phyloP scores from a whole-genome alignment of 1,140 invertebrate genomes.

The Eubasilissa regina region DNA sequence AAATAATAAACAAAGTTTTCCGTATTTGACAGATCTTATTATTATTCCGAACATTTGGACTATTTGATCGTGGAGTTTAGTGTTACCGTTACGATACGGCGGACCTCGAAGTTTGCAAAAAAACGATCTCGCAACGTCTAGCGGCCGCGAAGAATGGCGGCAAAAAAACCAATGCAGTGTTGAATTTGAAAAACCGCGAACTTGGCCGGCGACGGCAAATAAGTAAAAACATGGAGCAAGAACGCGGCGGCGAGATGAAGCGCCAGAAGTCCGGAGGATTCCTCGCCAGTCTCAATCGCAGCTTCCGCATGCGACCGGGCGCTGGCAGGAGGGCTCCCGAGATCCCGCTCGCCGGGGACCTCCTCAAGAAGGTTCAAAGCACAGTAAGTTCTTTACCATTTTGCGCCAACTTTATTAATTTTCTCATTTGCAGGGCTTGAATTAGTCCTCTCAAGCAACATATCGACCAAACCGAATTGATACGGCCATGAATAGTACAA shows the following conservation, averaged over 20 bases:
- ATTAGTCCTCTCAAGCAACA: not conserved
- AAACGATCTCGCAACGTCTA: constrained; percentile 5
- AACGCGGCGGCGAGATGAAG: constrained; percentile 31
- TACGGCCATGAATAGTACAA: not conserved
- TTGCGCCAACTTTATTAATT: not conserved
- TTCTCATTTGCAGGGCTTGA: not conserved
- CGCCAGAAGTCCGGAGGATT: constrained; percentile 44
- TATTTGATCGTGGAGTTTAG: constrained; percentile 6
- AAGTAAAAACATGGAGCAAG: constrained; percentile 2
- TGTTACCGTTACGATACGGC: not conserved
- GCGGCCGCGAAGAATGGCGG: not conserved
- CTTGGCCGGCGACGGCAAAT: not conserved
- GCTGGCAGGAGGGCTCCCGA: not conserved
- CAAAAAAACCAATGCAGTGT: not conserved
- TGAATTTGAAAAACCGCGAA: not conserved
- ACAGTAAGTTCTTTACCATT: constrained; percentile 34
- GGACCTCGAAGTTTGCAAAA: constrained; percentile 4
- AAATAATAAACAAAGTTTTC: too few species aligned
- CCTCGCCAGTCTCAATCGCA: constrained; percentile 49
- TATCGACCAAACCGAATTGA: not conserved
- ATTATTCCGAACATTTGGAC: constrained; percentile 1
- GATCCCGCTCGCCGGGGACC: constrained; percentile 33
- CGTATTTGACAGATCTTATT: too few species aligned
- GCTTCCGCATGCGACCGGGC: constrained; percentile 46
- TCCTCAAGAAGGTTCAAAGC: constrained; percentile 48